Conservation (phyloP, 2,113 vertebrate species). For the Psophia crepitans region DNA sequence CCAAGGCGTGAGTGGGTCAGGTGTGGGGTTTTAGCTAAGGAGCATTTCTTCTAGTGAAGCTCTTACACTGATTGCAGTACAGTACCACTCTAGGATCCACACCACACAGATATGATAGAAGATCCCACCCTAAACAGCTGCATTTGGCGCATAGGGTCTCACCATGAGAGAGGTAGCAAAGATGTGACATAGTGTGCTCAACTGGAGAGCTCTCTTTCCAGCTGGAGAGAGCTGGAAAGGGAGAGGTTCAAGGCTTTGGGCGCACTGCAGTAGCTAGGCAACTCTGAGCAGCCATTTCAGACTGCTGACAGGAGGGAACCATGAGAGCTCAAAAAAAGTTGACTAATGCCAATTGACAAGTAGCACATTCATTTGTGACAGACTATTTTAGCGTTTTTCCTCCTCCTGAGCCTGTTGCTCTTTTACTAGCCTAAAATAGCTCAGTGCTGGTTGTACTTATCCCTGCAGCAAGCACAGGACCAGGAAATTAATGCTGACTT, state of each 20-base stretch:
- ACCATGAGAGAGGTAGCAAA: fast-evolving
- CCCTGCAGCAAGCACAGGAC: background rate
- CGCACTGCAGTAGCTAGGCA: background rate
- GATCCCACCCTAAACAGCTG: background rate
- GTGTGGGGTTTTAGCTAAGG: fast-evolving
- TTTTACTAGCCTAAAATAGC: background rate
- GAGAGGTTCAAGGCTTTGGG: background rate
- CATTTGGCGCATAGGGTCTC: background rate
- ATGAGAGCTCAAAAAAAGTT: background rate
- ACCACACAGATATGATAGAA: fast-evolving
- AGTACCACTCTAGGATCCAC: fast-evolving
- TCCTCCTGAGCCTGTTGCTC: background rate
- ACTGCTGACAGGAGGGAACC: background rate
- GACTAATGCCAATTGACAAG: background rate
- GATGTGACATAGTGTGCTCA: background rate
- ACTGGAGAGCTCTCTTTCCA: too few species aligned
- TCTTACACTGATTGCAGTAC: background rate
- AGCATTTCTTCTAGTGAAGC: background rate
- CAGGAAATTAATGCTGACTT: background rate
- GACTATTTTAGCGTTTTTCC: background rate
- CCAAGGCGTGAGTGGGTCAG: background rate
- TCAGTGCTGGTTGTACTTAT: background rate
- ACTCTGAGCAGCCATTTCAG: background rate
- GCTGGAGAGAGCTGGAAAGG: background rate
- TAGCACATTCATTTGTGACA: background rate